phyloP scores from a whole-genome alignment of 2,113 vertebrate genomes.

The Phyllostomus hastatus region DNA sequence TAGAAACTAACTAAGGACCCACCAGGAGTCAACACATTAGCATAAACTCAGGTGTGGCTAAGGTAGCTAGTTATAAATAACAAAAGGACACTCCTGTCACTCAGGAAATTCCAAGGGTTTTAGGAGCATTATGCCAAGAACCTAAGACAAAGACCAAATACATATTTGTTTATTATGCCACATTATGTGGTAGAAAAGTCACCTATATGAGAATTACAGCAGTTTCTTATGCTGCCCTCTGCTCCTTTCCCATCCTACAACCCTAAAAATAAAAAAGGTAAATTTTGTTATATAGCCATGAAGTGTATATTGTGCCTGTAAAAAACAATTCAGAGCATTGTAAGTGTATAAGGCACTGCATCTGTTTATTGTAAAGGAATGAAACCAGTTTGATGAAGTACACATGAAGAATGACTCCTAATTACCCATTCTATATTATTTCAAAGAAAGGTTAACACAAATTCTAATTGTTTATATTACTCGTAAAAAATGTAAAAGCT shows the following conservation, averaged over 20 bases:
- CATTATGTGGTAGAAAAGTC: not conserved
- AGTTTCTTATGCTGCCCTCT: not conserved
- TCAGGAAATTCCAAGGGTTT: not conserved
- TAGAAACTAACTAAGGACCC: not conserved
- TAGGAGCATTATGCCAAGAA: not conserved
- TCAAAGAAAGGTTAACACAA: slow-evolving; percentile 19
- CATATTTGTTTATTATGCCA: not conserved
- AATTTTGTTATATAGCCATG: not conserved
- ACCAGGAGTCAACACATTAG: not conserved
- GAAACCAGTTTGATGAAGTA: slow-evolving; percentile 7
- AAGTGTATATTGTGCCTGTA: not conserved
- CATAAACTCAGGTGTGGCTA: not conserved
- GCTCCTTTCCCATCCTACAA: not conserved
- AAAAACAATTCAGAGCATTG: not conserved
- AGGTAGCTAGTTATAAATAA: not conserved
- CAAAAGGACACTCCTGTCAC: not conserved
- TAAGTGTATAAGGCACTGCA: not conserved
- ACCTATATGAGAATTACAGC: not conserved
- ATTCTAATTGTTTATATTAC: slow-evolving; percentile 2
- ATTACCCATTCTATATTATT: not conserved
- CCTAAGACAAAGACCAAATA: not conserved
- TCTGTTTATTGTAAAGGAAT: not conserved
- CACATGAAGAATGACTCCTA: not conserved
- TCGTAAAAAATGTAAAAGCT: not conserved
- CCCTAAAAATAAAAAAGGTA: not conserved